Percentiles rank a stretch among this genome's conserved stretches.
Conservation (phyloP, 2,113 vertebrate species). For the Platichthys flesus region DNA sequence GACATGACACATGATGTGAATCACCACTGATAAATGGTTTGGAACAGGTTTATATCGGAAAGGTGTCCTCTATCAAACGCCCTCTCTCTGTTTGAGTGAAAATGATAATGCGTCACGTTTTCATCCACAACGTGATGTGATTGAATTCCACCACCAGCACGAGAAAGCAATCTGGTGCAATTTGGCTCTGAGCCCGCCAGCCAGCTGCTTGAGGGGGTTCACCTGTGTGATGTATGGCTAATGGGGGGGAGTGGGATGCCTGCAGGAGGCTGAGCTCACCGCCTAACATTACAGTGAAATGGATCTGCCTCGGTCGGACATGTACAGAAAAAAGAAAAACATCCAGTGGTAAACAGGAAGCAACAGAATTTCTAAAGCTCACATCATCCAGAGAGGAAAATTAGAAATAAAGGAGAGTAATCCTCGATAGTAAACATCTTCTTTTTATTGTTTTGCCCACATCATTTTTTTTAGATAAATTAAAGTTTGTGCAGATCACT, state of each 20-base stretch:
- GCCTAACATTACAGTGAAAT: background rate
- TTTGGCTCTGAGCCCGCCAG: background rate
- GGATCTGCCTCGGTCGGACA: background rate
- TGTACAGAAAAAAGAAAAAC: too few species aligned
- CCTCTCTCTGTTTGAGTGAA: too few species aligned
- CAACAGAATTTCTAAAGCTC: too few species aligned
- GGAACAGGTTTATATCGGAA: background rate
- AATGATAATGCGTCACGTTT: too few species aligned
- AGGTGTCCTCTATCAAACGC: too few species aligned
- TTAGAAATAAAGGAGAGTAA: background rate
- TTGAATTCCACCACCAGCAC: conserved; percentile 27
- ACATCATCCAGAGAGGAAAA: background rate
- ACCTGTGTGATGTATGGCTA: conserved; percentile 21
- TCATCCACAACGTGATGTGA: background rate
- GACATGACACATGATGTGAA: background rate
- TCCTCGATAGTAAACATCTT: background rate
- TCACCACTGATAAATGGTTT: too few species aligned
- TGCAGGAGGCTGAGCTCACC: conserved; percentile 12
- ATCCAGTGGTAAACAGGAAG: too few species aligned
- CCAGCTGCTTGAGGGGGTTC: conserved; percentile 36
- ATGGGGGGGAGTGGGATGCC: conserved; percentile 3
- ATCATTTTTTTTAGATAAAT: too few species aligned
- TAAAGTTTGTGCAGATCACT: too few species aligned
- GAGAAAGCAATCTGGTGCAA: conserved; percentile 37
- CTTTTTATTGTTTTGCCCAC: too few species aligned